phyloP scores from a whole-genome alignment of 2,113 vertebrate genomes.

The Burhinus oedicnemus region DNA sequence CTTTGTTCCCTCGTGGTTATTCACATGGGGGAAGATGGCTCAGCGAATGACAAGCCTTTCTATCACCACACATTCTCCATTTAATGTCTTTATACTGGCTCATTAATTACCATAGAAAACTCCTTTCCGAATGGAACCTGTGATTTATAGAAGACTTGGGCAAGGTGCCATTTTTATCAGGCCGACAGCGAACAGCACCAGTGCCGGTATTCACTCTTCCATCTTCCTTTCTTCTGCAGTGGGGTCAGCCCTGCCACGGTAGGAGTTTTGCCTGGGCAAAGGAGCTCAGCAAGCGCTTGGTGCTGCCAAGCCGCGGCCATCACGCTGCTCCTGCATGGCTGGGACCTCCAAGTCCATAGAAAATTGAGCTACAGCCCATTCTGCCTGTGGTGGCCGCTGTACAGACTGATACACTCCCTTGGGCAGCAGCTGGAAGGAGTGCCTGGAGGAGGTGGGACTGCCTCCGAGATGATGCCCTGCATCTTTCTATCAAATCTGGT shows the following conservation, averaged over 20 bases:
- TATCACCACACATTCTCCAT: slow-evolving; percentile 49
- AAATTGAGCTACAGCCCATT: not conserved
- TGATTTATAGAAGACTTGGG: slow-evolving; percentile 66
- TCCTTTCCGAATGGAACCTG: slow-evolving; percentile 53
- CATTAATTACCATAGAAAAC: slow-evolving; percentile 72
- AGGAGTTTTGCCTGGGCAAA: not conserved
- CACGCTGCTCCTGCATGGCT: fast-evolving
- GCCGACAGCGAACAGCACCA: not conserved
- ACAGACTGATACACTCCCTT: not conserved
- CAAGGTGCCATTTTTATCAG: slow-evolving; percentile 48
- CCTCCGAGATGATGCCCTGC: not conserved
- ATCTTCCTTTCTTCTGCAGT: not conserved
- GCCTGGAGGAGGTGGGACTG: not conserved
- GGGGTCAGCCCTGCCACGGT: not conserved
- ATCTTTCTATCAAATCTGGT: not conserved
- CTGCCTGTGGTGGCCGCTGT: not conserved
- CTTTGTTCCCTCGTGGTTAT: slow-evolving; percentile 62
- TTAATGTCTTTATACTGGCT: slow-evolving; percentile 73
- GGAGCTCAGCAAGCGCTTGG: not conserved
- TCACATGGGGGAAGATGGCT: slow-evolving; percentile 66
- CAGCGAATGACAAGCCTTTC: slow-evolving; percentile 61
- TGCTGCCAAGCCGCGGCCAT: fast-evolving
- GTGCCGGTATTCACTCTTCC: not conserved
- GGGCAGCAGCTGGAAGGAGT: not conserved
- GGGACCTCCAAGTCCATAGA: not conserved